Conservation (phyloP, 1,140 invertebrate species). For the Atta colombica region DNA sequence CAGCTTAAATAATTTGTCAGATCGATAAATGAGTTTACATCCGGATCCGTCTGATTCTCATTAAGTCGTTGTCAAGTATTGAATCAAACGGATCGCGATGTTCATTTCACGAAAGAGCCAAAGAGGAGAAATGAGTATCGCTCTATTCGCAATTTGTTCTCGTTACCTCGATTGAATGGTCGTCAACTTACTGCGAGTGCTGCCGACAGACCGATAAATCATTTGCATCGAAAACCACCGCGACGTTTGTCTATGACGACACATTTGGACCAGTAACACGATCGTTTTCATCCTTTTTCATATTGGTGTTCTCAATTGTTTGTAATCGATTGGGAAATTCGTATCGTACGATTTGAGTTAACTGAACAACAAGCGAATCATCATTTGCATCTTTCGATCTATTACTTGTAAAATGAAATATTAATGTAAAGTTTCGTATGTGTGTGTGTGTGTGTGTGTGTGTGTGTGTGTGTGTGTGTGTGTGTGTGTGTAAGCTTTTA, state of each 20-base stretch:
- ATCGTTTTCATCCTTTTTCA: not conserved
- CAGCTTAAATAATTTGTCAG: conserved; percentile 43
- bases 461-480: no score
- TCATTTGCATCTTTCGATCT: not conserved
- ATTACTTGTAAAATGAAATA: not conserved
- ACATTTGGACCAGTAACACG: not conserved
- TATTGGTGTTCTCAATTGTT: not conserved
- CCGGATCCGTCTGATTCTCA: not conserved
- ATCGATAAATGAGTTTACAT: conserved; percentile 48
- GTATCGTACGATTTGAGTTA: not conserved
- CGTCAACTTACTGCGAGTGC: conserved; percentile 16
- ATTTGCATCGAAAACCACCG: conserved; percentile 31
- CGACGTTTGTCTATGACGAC: conserved; percentile 32
- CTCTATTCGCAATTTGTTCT: conserved; percentile 24
- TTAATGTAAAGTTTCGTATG: no score
- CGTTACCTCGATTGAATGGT: conserved; percentile 31
- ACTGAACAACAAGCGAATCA: not conserved
- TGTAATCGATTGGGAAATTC: not conserved
- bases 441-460: no score
- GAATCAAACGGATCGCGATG: not conserved
- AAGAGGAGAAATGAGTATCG: not conserved
- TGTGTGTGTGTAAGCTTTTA: not conserved
- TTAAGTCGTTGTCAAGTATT: conserved; percentile 36
- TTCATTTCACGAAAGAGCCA: conserved; percentile 28
- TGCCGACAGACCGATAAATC: conserved; percentile 28